Conservation (phyloP, 2,113 vertebrate genomes). For the Centropus unirufus region DNA sequence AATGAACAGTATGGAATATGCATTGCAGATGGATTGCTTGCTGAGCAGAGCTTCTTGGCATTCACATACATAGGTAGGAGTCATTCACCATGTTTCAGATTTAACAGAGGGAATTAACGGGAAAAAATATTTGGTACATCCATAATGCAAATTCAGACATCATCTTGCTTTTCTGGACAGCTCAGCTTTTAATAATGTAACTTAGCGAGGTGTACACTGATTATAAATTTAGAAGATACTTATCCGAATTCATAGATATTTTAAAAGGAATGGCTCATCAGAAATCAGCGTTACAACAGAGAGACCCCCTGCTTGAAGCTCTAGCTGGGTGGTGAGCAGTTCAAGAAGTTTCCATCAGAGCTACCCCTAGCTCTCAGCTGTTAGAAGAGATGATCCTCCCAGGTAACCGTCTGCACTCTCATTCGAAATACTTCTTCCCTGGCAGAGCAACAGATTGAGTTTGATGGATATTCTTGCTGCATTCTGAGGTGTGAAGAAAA, state of each 20-base stretch:
- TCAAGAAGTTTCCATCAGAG: conserved; percentile 13
- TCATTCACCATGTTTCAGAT: neutral
- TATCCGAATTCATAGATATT: neutral
- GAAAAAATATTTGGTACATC: neutral
- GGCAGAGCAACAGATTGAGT: conserved; percentile 76
- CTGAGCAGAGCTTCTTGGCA: neutral
- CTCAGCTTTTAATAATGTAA: neutral
- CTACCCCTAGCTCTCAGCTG: neutral
- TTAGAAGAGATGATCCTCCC: conserved; percentile 42
- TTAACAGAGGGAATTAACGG: neutral
- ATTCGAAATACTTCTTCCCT: conserved; percentile 66
- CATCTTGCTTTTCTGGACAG: neutral
- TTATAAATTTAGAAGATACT: conserved; percentile 2
- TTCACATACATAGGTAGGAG: neutral
- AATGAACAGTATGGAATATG: neutral
- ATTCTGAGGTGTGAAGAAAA: conserved; percentile 78
- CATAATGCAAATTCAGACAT: neutral
- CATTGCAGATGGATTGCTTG: neutral
- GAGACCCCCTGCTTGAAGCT: neutral
- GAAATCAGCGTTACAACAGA: neutral
- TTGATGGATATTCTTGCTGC: conserved; percentile 76
- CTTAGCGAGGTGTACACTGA: neutral
- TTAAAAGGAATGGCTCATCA: neutral
- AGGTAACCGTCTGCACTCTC: conserved; percentile 55
- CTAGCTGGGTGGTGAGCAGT: conserved; percentile 3